phyloP scores from a whole-genome alignment of 2,113 vertebrate genomes.

The human region GRCh38 chr13:64940001-64940500 shows the following conservation, averaged over 20 bases:
- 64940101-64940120: not conserved
- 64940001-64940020: not conserved
- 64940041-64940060: not conserved
- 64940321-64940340: not conserved
- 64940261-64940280: not conserved
- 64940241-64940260: not conserved
- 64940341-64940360: not conserved
- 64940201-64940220: not conserved
- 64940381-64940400: not conserved
- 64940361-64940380: not conserved
- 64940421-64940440: not conserved
- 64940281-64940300: not conserved
- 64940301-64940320: not conserved
- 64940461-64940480: not conserved
- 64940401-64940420: not conserved
- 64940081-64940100: not conserved
- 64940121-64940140: not conserved
- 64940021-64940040: not conserved
- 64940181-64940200: not conserved
- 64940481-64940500: not conserved
- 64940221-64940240: not conserved
- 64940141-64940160: not conserved
- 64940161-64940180: not conserved
- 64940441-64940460: not conserved
- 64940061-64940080: not conserved